phyloP scores from a whole-genome alignment of 2,113 vertebrate species.

The Calyptommatus sinebrachiatus region DNA sequence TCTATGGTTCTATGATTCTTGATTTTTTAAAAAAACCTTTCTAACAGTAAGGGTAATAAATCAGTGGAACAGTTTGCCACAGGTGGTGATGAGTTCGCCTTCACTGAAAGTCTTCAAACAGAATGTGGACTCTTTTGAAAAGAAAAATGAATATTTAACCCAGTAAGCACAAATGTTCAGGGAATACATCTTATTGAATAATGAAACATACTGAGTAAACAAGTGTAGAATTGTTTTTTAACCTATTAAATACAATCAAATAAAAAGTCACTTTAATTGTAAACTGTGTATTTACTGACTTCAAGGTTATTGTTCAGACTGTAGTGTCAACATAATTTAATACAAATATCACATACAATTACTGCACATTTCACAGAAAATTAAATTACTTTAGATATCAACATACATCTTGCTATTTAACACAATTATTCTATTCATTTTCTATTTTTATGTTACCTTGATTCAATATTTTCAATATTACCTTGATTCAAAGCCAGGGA shows the following conservation, averaged over 20 bases:
- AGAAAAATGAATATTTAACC: too few relatives aligned
- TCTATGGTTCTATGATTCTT: too few relatives aligned
- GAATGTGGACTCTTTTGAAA: too few relatives aligned
- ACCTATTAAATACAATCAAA: not conserved
- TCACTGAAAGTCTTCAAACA: too few relatives aligned
- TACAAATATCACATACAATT: not conserved
- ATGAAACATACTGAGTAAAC: too few relatives aligned
- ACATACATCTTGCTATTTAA: not conserved
- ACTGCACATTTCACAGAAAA: not conserved
- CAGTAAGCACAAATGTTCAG: too few relatives aligned
- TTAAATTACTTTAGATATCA: not conserved
- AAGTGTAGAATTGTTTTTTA: too few relatives aligned
- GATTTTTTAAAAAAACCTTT: too few relatives aligned
- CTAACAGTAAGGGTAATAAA: too few relatives aligned
- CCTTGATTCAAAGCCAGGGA: constrained; percentile 83
- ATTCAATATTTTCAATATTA: constrained; percentile 24
- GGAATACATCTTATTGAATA: too few relatives aligned
- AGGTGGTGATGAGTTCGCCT: too few relatives aligned
- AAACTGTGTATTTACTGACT: not conserved
- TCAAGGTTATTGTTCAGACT: not conserved
- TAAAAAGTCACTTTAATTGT: not conserved
- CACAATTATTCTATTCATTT: not conserved
- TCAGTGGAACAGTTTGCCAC: too few relatives aligned
- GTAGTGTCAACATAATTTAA: not conserved
- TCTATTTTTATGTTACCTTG: not conserved